Base-by-base conservation (phyloP, 2,113 vertebrate species). In the Rattus norvegicus region DNA sequence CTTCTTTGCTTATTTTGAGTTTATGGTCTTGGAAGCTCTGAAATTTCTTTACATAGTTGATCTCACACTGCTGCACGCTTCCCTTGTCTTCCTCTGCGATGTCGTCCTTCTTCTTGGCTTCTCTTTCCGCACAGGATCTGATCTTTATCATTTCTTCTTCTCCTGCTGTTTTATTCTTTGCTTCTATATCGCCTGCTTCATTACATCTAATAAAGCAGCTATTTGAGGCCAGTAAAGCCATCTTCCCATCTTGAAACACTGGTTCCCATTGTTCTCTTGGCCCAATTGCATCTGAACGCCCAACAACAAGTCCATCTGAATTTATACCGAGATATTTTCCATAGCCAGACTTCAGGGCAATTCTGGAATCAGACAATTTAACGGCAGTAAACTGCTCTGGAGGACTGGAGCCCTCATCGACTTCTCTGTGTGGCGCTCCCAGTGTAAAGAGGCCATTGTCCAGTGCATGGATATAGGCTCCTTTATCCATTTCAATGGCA, bases 211-310 rank as follows among this genome's bases (percentile, higher is more conserved):
- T n/a, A n/a, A n/a, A n/a, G n/a, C n/a, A n/a, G n/a, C n/a, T n/a
- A n/a, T n/a, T n/a, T n/a, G n/a, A n/a, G n/a, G n/a, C n/a, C n/a
- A n/a, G n/a, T n/a, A n/a, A n/a, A n/a, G n/a, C n/a, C n/a, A n/a
- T n/a, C n/a, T n/a, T n/a, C n/a, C n/a, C 99, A 14, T 99, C 98
- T 98, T 99, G 99, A 97, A 99, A 99, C 76, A 99, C 99, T 0
- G 99, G 99, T 87, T 99, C 99, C 99, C 99, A 99, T 52, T 99
- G 99, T 97, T 99, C 99, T 97, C 99, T 99, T 83, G 99, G 98
- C 49, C 99, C 99, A 56, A 99, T 99, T 30, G 99, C 99, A 97
- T 99, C 99, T 0, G 99, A 99, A 95, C 99, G 99, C 1, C 99
- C 99, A 92, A 99, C 97, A 73, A 99, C 99, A 90, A 99, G 97